Percentiles rank a stretch among this genome's conserved stretches.
Conservation (phyloP, 2,888 invertebrate genomes). For the Spodoptera exigua region DNA sequence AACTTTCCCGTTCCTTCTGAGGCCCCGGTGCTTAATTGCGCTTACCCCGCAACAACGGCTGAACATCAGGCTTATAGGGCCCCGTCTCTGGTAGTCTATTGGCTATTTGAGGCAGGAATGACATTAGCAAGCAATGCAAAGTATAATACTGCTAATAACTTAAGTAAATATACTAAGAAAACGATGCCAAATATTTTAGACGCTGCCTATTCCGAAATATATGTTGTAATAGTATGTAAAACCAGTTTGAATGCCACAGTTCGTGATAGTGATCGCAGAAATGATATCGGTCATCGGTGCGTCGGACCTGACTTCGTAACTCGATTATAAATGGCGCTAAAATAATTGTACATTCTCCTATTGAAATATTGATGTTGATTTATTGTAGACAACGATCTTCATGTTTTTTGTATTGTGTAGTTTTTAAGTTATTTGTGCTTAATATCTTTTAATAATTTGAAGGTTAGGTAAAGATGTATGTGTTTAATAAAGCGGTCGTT, state of each 20-base stretch:
- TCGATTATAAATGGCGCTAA: slow-evolving; percentile 54
- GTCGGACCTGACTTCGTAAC: slow-evolving; percentile 30
- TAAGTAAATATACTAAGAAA: slow-evolving; percentile 33
- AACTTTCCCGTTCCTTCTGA: too few species aligned
- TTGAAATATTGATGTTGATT: slow-evolving; percentile 50
- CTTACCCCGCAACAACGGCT: too few species aligned
- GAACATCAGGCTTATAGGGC: too few species aligned
- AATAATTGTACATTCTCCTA: slow-evolving; percentile 40
- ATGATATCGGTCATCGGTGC: slow-evolving; percentile 55
- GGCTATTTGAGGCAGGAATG: too few species aligned
- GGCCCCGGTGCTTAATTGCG: too few species aligned
- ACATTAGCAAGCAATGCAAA: too few species aligned
- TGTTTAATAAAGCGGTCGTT: too few species aligned
- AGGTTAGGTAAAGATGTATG: too few species aligned
- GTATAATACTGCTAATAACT: too few species aligned
- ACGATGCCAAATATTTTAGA: slow-evolving; percentile 18
- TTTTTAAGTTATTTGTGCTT: too few species aligned
- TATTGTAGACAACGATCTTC: slow-evolving; percentile 18
- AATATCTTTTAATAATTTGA: too few species aligned
- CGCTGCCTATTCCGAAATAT: slow-evolving; percentile 43
- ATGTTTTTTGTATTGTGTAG: slow-evolving; percentile 19
- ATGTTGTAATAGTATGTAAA: slow-evolving; percentile 47
- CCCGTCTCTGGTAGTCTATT: too few species aligned
- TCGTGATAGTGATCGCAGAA: slow-evolving; percentile 42
- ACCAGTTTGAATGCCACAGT: slow-evolving; percentile 46